Evolutionary conservation across 2,888 invertebrate genomes (phyloP).

Genomic region (Mesoligia furuncula): DNA sequence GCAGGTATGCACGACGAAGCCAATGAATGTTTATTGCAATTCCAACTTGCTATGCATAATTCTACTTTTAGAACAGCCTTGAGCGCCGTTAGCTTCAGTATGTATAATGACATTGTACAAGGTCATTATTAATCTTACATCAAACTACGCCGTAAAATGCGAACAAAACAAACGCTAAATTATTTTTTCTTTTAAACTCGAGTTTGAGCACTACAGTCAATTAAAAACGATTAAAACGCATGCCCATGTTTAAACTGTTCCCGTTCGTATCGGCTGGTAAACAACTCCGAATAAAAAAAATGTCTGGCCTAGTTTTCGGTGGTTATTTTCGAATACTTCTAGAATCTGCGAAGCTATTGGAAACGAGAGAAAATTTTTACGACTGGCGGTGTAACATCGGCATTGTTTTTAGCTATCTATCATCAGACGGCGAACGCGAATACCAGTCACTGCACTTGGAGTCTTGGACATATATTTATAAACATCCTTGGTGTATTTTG

Average conservation of each 20-base stretch:
- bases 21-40: conserved; percentile 64
- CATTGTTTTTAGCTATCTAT: conserved; percentile 53
- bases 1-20: conserved; percentile 52
- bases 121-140: conserved; percentile 75
- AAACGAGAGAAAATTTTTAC: conserved; percentile 36
- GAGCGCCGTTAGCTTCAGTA: conserved; percentile 76
- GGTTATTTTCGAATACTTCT: conserved; percentile 57
- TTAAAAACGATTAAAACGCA: conserved; percentile 36
- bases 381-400: conserved; percentile 22
- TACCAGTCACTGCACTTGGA: conserved; percentile 62
- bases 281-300: conserved; percentile 30
- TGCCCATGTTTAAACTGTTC: conserved; percentile 23
- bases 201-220: conserved; percentile 26
- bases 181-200: conserved; percentile 42
- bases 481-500: conserved; percentile 72
- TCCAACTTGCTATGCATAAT: conserved; percentile 67
- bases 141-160: conserved; percentile 54
- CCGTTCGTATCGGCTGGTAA: conserved; percentile 9
- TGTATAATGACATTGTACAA: conserved; percentile 82
- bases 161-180: conserved; percentile 47
- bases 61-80: conserved; percentile 80
- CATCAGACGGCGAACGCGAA: conserved; percentile 37
- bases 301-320: conserved; percentile 48
- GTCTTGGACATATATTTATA: conserved; percentile 66
- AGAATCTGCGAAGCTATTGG: conserved; percentile 38